phyloP scores from a whole-genome alignment of 2,888 invertebrate species.

The Chaetogeoica ovagalla region DNA sequence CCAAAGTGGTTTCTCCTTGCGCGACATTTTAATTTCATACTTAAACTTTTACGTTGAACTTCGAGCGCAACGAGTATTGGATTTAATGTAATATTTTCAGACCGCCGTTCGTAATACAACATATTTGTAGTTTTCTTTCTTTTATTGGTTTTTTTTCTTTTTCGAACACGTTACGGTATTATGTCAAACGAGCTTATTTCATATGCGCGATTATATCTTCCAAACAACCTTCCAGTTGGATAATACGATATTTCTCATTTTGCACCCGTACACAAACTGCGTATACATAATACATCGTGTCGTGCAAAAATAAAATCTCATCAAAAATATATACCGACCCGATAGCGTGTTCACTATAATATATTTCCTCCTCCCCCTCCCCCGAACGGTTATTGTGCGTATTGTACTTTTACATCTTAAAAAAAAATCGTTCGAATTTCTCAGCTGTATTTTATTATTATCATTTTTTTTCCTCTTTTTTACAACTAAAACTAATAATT shows the following conservation, averaged over 20 bases:
- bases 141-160: no score
- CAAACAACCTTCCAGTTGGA: not conserved
- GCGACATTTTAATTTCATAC: slow-evolving; percentile 37
- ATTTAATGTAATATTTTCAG: slow-evolving; percentile 22
- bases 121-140: not conserved
- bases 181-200: slow-evolving; percentile 11
- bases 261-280: not conserved
- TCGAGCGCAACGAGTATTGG: not conserved
- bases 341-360: no score
- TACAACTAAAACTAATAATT: no score
- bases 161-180: not conserved
- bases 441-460: no score
- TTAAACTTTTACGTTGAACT: slow-evolving; percentile 31
- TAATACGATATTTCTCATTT: slow-evolving; percentile 27
- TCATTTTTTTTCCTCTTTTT: no score
- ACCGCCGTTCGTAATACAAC: not conserved
- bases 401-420: no score
- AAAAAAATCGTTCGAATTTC: no score
- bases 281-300: no score
- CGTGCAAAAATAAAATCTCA: not conserved
- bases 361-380: no score
- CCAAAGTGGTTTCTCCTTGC: slow-evolving; percentile 9
- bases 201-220: not conserved
- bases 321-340: no score
- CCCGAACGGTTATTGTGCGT: no score